These are phyloP conservation scores for Trachelus tabidus DNA, from an alignment of 2,888 invertebrate species.

Conservation along the genomic window DNA sequence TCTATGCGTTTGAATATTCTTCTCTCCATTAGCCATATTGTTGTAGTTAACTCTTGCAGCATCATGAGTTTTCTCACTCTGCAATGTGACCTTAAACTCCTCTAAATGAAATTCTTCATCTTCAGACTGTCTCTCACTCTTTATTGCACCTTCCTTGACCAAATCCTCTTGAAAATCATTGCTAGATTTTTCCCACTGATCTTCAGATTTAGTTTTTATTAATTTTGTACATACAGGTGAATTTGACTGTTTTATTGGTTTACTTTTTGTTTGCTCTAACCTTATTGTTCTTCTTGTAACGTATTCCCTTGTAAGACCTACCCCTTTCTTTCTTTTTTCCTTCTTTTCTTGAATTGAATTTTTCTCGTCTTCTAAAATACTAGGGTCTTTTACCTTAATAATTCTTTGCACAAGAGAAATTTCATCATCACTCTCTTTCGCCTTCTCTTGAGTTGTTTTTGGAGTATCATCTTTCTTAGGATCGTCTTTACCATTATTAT, in stretches of 20 bases:
- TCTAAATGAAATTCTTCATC: background rate
- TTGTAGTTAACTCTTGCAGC: background rate
- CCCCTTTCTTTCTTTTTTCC: background rate
- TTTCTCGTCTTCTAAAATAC: background rate
- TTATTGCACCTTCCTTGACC: background rate
- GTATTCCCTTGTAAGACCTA: background rate
- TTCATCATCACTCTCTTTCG: conserved; percentile 12
- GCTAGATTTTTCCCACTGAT: background rate
- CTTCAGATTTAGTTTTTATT: too few species aligned
- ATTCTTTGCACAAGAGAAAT: background rate
- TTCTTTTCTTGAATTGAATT: background rate
- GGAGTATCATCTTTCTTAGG: background rate
- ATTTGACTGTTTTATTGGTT: background rate
- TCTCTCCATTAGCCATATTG: background rate
- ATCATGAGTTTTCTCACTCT: background rate
- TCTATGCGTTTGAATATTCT: background rate
- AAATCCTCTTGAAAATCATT: background rate
- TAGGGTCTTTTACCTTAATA: background rate
- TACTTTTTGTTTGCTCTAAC: background rate
- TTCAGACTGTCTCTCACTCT: conserved; percentile 8
- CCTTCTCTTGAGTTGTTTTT: background rate
- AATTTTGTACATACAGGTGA: too few species aligned
- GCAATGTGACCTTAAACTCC: background rate
- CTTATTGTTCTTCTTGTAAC: background rate
- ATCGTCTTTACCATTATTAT: conserved; percentile 16